A percentile compares a stretch with the other conserved stretches of the same genome.
Conservation (phyloP, 1,140 invertebrate species). For the Notospermus geniculatus region DNA sequence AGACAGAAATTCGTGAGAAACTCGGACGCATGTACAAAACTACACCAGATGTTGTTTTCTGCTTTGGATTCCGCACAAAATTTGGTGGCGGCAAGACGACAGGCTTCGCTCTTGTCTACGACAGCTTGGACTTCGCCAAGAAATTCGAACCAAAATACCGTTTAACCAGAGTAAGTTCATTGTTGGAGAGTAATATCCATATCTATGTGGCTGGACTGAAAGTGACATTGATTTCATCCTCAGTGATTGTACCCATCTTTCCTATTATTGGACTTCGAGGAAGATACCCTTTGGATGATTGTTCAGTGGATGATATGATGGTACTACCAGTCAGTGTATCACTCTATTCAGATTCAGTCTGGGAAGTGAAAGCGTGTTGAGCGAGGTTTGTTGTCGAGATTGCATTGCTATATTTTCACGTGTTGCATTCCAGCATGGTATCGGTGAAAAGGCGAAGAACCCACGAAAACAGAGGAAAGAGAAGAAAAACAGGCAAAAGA, state of each 20-base stretch:
- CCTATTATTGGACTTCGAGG: neutral
- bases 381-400: no score
- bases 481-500: conserved; percentile 99
- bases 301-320: neutral
- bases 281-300: neutral
- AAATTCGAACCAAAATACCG: conserved; percentile 99
- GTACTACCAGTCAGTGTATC: neutral
- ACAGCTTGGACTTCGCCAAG: conserved; percentile 94
- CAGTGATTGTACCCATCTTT: neutral
- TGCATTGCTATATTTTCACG: no score
- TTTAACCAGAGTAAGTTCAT: conserved; percentile 63
- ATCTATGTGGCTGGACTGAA: neutral
- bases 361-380: no score
- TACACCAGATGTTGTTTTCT: conserved; percentile 93
- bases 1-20: conserved; percentile 95
- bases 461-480: conserved; percentile 98
- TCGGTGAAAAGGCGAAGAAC: conserved; percentile 82
- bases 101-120: conserved; percentile 97
- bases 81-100: conserved; percentile 98
- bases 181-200: neutral
- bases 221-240: neutral
- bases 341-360: neutral
- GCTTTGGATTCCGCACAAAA: conserved; percentile 95
- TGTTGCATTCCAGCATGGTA: conserved; percentile 69
- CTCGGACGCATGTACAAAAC: conserved; percentile 98